These are phyloP conservation scores for Tautogolabrus adspersus DNA, from an alignment of 2,113 vertebrate species.

Conservation along the genomic window DNA sequence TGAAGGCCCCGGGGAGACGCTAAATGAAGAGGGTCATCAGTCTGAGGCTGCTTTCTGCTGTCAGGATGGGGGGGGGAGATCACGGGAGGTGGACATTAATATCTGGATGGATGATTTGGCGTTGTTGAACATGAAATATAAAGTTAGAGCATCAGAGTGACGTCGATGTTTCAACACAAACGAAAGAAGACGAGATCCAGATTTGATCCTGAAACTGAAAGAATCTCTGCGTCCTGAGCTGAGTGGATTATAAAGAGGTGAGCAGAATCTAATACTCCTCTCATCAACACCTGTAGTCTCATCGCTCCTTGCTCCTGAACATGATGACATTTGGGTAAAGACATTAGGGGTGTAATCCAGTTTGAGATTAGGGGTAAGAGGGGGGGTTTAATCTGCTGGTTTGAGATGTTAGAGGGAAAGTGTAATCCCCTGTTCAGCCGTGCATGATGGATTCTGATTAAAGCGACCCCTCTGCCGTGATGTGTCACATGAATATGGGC, in stretches of 20 bases:
- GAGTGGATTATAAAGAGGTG: conserved; percentile 26
- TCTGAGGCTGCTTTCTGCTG: conserved; percentile 68
- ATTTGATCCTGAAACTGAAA: no score
- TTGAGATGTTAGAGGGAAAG: conserved; percentile 24
- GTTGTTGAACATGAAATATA: not conserved
- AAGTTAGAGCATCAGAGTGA: not conserved
- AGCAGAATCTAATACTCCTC: conserved; percentile 2
- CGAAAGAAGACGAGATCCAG: no score
- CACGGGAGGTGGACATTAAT: not conserved
- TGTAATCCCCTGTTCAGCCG: conserved; percentile 43
- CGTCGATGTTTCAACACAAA: no score
- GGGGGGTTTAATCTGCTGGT: conserved; percentile 37
- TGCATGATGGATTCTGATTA: conserved; percentile 49
- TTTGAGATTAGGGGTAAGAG: conserved; percentile 42
- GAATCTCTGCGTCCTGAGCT: not conserved
- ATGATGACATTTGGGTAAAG: conserved; percentile 36
- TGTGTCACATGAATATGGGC: conserved; percentile 15
- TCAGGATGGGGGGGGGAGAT: conserved; percentile 31
- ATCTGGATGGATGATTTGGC: not conserved
- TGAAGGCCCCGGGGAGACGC: conserved; percentile 43
- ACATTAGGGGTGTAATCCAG: conserved; percentile 44
- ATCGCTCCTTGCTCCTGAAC: not conserved
- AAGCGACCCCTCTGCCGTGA: conserved; percentile 19
- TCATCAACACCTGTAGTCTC: conserved; percentile 19
- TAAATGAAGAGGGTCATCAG: conserved; percentile 72